Evolutionary conservation across 2,113 vertebrate genomes (phyloP), one percentile per base, ranked within the genome.

Genomic region (Barbus barbus): DNA sequence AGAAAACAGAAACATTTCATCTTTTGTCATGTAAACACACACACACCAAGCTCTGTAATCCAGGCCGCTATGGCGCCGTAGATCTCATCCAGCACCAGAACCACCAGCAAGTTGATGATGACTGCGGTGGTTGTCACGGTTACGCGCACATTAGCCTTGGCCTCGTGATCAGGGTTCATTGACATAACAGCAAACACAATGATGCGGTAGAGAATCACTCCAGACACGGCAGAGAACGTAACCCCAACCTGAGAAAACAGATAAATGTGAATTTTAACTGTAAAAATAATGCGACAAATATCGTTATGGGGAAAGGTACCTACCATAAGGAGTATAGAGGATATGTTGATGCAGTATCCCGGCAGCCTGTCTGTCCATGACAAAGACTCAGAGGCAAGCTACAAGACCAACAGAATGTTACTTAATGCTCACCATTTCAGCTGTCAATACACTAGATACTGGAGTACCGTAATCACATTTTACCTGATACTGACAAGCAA

Each of bases 21-120:
- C 9, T 69, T 69, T 69, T 69, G 22, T 18, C 60, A 36, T 48
- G 4, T 22, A 63, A 3, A 80, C 41, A 79, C 75, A 83, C 60
- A 83, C 60, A 83, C 75, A 83, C 98, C 98, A 7, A 99, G 97
- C 92, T 99, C 95, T 58, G 98, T 99, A 84, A 99, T 95, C 97
- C 97, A 98, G 56, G 95, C 96, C 78, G 98, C 98, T 75, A 99
- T 96, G 0, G 94, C 94, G 4, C 97, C 98, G 0, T 99, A 99
- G 83, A 99, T 98, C 92, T 99, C 98, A 31, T 99, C 98, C 76
- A 99, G 89, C 88, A 99, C 95, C 81, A 99, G 95, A 82, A 99
- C 97, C 46, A 98, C 95, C 73, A 99, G 90, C 9, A 99, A 95
- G 93, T 99, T 99, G 84, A 99, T 96, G 93, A 99, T 93, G 92